Conservation (phyloP, 2,113 vertebrate species). For the Dicerorhinus sumatrensis region DNA sequence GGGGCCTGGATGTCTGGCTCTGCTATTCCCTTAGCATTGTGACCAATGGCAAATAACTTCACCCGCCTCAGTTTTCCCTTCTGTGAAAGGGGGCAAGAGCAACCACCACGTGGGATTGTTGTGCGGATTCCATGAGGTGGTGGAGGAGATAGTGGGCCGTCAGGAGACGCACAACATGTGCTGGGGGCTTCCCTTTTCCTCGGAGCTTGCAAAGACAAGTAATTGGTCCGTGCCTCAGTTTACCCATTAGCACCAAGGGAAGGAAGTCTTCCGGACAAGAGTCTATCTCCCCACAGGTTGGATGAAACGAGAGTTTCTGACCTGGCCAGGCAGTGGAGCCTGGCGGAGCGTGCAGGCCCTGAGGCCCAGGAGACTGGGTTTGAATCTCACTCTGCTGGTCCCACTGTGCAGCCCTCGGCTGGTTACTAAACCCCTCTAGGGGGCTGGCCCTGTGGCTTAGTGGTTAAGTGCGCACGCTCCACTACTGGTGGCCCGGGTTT, state of each 20-base stretch:
- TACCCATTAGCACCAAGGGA: not conserved
- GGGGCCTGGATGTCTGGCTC: not conserved
- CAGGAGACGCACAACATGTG: accelerated
- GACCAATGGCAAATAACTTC: not conserved
- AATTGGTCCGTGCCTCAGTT: not conserved
- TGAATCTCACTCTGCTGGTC: not conserved
- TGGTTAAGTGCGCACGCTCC: too few relatives aligned
- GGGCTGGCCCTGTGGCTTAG: too few relatives aligned
- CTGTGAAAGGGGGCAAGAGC: not conserved
- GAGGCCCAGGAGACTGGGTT: not conserved
- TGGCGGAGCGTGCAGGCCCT: too few relatives aligned
- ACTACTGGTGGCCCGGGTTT: too few relatives aligned
- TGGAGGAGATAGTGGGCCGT: not conserved
- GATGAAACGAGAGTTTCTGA: not conserved
- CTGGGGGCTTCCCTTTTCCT: not conserved
- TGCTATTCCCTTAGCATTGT: not conserved
- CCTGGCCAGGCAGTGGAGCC: too few relatives aligned
- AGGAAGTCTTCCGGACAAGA: not conserved
- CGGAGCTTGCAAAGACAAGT: not conserved
- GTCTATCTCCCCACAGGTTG: not conserved
- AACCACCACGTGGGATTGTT: accelerated
- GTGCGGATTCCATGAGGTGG: not conserved
- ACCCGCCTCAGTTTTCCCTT: not conserved
- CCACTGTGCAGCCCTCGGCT: not conserved
- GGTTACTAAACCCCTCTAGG: not conserved